Base-by-base conservation (phyloP, 1,140 invertebrate genomes). In the Scaptodrosophila lebanonensis region DNA sequence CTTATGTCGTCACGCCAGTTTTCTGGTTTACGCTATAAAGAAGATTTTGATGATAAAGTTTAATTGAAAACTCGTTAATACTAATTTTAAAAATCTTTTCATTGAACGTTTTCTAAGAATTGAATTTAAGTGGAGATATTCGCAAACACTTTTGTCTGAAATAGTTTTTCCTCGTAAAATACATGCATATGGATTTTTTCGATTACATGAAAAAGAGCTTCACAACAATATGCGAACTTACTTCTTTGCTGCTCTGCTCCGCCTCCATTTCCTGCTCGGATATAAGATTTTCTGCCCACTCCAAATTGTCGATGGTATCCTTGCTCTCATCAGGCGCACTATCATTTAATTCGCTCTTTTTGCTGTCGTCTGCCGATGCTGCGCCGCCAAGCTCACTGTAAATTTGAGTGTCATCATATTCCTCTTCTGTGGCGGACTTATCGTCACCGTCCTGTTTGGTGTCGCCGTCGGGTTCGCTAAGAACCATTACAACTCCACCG, bases 401-500 rank as follows among this genome's bases (percentile, higher is more conserved):
- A 17, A 84, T 86, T 35, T 84, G 75, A 40, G 61, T 86, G 56
- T 86, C 84, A 32, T 84, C 84, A 15, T 75, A 70, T 47, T 86
- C 68, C 16, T 77, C 83, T 9, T 83, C 69, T 18, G 72, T 76
- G 13, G 71, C 67, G 2, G 73, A 71, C 29, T 66, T 71, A 9
- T n/a, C 65, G 27, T 76, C 70, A 1, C 30, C 32, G 5, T 83
- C 76, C 36, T 43, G 58, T 32, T 65, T 69, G 0, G 8, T 22
- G 12, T 83, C 61, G 7, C 44, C 59, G n/a, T 82, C 75, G 2
- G 64, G 62, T 32, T 86, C 84, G 36, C 83, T 83, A 1, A 87
- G 66, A 8, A 87, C 83, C 86, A 87, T 87, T 1, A 87, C 85
- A 11, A 87, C 85, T 9, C 85, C 83, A n/a, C 76, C 82, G 30